Percentiles rank a stretch among this genome's conserved stretches.
Evolutionary conservation across 2,113 vertebrate species (phyloP).

Genomic region (Nibea albiflora): DNA sequence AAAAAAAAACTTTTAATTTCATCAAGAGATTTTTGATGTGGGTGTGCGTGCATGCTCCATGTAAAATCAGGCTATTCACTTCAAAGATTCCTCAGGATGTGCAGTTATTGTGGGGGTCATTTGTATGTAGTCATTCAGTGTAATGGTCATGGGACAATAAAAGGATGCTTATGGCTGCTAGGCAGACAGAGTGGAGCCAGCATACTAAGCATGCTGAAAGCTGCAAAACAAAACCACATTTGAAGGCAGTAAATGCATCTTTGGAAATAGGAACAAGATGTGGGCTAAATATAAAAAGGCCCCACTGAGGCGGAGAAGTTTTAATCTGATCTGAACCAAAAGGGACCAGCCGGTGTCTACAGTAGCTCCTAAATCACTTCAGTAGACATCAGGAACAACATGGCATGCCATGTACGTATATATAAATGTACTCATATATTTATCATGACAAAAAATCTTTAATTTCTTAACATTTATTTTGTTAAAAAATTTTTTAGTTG

Average conservation of each 20-base stretch:
- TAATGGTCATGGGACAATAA: slow-evolving; percentile 74
- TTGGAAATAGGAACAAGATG: slow-evolving; percentile 76
- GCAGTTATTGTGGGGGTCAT: slow-evolving; percentile 39
- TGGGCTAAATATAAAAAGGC: slow-evolving; percentile 51
- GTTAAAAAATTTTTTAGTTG: background rate
- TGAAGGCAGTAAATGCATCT: slow-evolving; percentile 71
- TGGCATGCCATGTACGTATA: background rate
- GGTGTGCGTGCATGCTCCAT: accelerated
- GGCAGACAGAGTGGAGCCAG: slow-evolving; percentile 78
- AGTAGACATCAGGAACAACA: background rate
- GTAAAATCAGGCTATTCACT: background rate
- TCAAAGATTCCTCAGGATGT: slow-evolving; percentile 49
- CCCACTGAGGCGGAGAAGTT: background rate
- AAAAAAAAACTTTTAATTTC: slow-evolving; percentile 5
- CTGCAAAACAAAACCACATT: slow-evolving; percentile 75
- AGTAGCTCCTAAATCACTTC: slow-evolving; percentile 15
- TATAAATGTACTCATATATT: background rate
- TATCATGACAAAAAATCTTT: too few relatives aligned
- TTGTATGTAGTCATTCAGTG: slow-evolving; percentile 53
- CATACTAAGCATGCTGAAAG: slow-evolving; percentile 65
- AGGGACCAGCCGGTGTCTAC: slow-evolving; percentile 31
- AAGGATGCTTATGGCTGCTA: slow-evolving; percentile 70
- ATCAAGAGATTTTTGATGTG: background rate
- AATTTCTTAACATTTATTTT: background rate
- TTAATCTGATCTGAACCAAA: slow-evolving; percentile 42